These are phyloP conservation scores for Xiphorhynchus elegans DNA, from an alignment of 2,113 vertebrate genomes.

Conservation along the genomic window DNA sequence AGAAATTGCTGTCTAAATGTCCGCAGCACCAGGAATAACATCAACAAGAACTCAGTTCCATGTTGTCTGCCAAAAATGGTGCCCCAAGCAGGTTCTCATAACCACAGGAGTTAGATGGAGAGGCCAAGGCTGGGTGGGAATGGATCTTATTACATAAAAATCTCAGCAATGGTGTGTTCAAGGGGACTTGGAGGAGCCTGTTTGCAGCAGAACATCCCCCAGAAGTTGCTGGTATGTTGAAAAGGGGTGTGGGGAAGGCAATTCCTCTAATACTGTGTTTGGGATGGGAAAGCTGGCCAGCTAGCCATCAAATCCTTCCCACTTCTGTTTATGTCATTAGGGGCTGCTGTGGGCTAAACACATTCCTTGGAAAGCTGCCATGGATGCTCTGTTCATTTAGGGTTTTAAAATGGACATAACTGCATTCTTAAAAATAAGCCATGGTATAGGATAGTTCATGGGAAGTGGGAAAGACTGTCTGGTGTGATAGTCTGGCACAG, in stretches of 20 bases:
- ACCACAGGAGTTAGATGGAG: neutral
- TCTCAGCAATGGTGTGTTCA: neutral
- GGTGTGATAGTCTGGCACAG: neutral
- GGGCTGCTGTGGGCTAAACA: slow-evolving; percentile 15
- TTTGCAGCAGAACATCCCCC: neutral
- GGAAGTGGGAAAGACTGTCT: neutral
- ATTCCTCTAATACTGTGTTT: slow-evolving; percentile 16
- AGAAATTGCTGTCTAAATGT: neutral
- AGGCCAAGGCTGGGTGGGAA: neutral
- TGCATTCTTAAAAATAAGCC: neutral
- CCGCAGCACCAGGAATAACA: neutral
- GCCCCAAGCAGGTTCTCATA: neutral
- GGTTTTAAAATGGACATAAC: neutral
- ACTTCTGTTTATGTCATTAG: slow-evolving; percentile 33
- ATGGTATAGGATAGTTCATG: neutral
- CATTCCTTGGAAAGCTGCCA: neutral
- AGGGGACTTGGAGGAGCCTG: neutral
- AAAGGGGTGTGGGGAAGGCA: neutral
- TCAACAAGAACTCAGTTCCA: neutral
- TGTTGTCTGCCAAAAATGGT: neutral
- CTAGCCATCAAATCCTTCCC: neutral
- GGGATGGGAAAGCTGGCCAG: neutral
- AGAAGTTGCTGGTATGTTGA: neutral
- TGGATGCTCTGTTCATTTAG: neutral
- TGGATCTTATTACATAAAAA: neutral